phyloP scores from a whole-genome alignment of 2,797 vertebrate species.

The Euthynnus affinis region DNA sequence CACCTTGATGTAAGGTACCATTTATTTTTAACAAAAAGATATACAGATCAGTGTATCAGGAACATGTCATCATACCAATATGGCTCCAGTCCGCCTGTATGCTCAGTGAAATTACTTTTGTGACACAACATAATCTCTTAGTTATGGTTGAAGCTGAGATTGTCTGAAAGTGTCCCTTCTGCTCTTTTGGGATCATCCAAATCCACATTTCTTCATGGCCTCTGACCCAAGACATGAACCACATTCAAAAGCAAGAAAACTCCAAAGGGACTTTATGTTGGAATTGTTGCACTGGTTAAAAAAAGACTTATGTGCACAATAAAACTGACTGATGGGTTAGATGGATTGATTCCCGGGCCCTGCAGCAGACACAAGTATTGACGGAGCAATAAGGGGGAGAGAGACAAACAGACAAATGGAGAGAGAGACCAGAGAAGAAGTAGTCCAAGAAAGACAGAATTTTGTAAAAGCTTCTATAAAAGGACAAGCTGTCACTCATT shows the following conservation, averaged over 20 bases:
- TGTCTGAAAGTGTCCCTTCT: constrained; percentile 1
- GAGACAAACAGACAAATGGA: constrained; percentile 1
- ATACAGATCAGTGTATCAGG: not conserved
- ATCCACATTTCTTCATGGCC: not conserved
- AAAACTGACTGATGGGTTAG: constrained; percentile 31
- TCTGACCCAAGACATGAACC: not conserved
- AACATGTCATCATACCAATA: not conserved
- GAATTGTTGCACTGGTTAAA: constrained; percentile 7
- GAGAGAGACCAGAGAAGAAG: not conserved
- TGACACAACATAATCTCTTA: not conserved
- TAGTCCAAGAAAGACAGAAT: not conserved
- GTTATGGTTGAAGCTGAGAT: constrained; percentile 6
- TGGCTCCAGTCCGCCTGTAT: constrained; percentile 1
- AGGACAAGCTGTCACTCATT: not conserved
- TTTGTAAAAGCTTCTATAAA: constrained; percentile 2
- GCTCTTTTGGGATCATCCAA: not conserved
- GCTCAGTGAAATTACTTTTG: not conserved
- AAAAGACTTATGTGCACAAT: constrained; percentile 19
- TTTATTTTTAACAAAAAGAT: constrained; percentile 18
- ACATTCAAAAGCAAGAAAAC: constrained; percentile 14
- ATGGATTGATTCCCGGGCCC: constrained; percentile 45
- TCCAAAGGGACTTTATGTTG: constrained; percentile 15
- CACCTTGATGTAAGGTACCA: constrained; percentile 5
- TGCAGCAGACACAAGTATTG: constrained; percentile 41
- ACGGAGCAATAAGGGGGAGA: constrained; percentile 33